Evolutionary conservation across 2,113 vertebrate genomes (phyloP).

Genomic region (Microtus montanus): DNA sequence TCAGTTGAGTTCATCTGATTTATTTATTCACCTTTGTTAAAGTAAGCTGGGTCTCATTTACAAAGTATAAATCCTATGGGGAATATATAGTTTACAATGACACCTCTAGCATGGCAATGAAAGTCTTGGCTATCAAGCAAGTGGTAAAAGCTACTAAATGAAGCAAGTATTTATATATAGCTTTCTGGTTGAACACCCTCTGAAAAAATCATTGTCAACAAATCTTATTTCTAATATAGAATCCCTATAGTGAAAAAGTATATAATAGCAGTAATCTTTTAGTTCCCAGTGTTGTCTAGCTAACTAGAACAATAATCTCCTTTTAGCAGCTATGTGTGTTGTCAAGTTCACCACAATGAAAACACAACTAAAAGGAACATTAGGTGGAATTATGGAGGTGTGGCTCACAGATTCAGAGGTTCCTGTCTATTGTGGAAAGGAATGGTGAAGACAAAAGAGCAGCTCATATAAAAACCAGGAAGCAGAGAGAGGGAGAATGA

Average conservation of each 20-base stretch:
- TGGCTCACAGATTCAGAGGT: not conserved
- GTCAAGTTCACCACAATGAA: not conserved
- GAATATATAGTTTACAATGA: not conserved
- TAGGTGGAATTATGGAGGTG: not conserved
- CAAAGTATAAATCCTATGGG: not conserved
- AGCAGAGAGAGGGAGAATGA: no score
- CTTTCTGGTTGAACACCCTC: not conserved
- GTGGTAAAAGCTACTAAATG: not conserved
- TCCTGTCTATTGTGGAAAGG: not conserved
- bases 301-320: not conserved
- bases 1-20: slow-evolving; percentile 3
- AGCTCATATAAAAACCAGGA: not conserved
- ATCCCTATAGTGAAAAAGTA: not conserved
- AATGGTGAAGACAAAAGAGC: not conserved
- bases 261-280: slow-evolving; percentile 2
- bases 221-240: not conserved
- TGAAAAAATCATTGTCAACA: not conserved
- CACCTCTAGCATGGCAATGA: not conserved
- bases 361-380: not conserved
- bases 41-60: not conserved
- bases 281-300: not conserved
- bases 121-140: not conserved
- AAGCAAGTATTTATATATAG: not conserved
- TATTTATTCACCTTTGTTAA: not conserved
- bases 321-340: not conserved